These are phyloP conservation scores for Microhierax caerulescens DNA, from an alignment of 2,797 vertebrate species.

Conservation along the genomic window DNA sequence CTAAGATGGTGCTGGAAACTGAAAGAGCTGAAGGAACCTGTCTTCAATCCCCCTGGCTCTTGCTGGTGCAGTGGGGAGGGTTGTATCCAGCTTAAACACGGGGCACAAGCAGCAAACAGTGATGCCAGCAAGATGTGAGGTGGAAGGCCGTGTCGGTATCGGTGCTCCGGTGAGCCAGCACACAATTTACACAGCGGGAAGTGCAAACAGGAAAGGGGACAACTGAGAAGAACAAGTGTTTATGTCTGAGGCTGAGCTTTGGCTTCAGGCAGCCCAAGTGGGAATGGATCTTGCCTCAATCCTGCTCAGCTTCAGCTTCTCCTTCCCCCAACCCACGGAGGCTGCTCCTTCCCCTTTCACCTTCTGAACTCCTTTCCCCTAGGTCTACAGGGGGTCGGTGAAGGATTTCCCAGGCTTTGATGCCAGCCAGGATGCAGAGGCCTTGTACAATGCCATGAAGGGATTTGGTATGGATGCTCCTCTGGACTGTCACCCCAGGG, in stretches of 20 bases:
- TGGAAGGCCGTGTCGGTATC: not conserved
- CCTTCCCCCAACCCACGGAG: not conserved
- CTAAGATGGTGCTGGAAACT: not conserved
- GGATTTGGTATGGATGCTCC: slow-evolving; percentile 85
- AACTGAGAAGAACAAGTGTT: not conserved
- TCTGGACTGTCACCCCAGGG: rapidly evolving
- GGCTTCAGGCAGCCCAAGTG: rapidly evolving
- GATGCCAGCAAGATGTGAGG: rapidly evolving
- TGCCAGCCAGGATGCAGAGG: slow-evolving; percentile 85
- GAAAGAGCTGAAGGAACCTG: not conserved
- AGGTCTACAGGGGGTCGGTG: slow-evolving; percentile 87
- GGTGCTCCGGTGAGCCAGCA: not conserved
- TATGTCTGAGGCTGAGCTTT: not conserved
- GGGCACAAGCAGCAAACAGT: not conserved
- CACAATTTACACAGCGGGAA: rapidly evolving
- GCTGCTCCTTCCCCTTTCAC: not conserved
- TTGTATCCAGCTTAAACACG: rapidly evolving
- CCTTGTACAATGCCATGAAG: slow-evolving; percentile 94
- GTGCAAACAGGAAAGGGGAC: not conserved
- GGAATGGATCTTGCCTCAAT: rapidly evolving
- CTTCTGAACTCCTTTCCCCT: not conserved
- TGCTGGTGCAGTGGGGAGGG: rapidly evolving
- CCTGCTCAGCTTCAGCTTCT: not conserved
- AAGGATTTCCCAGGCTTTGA: slow-evolving; percentile 84
- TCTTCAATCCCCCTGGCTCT: not conserved